phyloP scores from a whole-genome alignment of 1,140 invertebrate species.

The Polypedilum pembai region DNA sequence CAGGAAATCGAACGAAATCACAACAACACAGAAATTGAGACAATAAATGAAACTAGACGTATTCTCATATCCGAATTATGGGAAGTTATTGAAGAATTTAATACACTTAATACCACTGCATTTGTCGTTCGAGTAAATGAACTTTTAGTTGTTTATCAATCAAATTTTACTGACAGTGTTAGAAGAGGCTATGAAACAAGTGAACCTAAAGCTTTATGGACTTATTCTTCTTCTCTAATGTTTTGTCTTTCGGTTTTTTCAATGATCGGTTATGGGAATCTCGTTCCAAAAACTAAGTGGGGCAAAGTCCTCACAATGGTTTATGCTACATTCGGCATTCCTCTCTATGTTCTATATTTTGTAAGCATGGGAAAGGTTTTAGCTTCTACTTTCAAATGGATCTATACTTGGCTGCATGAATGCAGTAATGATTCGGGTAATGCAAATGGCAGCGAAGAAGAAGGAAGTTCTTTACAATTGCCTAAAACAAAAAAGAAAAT shows the following conservation, averaged over 20 bases:
- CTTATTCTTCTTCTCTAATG: slow-evolving; percentile 78
- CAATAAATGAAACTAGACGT: slow-evolving; percentile 47
- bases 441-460: slow-evolving; percentile 46
- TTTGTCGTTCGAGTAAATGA: slow-evolving; percentile 61
- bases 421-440: slow-evolving; percentile 54
- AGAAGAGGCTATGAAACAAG: slow-evolving; percentile 71
- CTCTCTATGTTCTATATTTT: slow-evolving; percentile 82
- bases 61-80: slow-evolving; percentile 59
- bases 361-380: slow-evolving; percentile 82
- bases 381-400: slow-evolving; percentile 67
- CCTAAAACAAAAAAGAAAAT: slow-evolving; percentile 51
- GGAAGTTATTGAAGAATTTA: slow-evolving; percentile 61
- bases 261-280: slow-evolving; percentile 93
- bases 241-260: slow-evolving; percentile 81
- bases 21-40: slow-evolving; percentile 50
- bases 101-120: slow-evolving; percentile 64
- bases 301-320: slow-evolving; percentile 88
- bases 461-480: slow-evolving; percentile 42
- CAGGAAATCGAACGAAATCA: slow-evolving; percentile 69
- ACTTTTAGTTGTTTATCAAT: slow-evolving; percentile 62
- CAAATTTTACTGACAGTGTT: slow-evolving; percentile 59
- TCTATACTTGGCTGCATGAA: slow-evolving; percentile 68
- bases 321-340: slow-evolving; percentile 92
- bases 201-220: slow-evolving; percentile 64
- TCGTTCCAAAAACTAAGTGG: slow-evolving; percentile 82